Percentiles rank a stretch among this genome's conserved stretches.
Conservation (phyloP, 64 coral and sea anemone species). For the Montipora foliosa region DNA sequence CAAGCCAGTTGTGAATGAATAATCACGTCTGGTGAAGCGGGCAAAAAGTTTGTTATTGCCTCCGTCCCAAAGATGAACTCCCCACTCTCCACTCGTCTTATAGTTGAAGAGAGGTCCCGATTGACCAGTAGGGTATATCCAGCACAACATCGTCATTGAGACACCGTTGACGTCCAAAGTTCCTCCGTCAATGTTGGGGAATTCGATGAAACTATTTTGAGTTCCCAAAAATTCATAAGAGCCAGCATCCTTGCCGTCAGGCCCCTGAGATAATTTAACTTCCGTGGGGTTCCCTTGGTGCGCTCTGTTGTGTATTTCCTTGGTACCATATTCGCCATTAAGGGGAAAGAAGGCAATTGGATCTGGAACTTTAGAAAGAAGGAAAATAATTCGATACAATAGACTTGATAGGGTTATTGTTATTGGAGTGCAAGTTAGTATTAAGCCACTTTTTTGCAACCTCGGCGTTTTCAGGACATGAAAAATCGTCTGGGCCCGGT, state of each 20-base stretch:
- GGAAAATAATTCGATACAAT: too few relatives aligned
- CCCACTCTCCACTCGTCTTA: background rate
- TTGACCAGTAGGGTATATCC: background rate
- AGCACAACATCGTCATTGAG: slow-evolving; percentile 15
- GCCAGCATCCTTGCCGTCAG: slow-evolving; percentile 1
- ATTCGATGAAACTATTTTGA: slow-evolving; percentile 6
- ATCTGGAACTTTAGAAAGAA: background rate
- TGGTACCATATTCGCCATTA: background rate
- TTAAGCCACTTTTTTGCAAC: too few relatives aligned
- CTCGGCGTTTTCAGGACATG: too few relatives aligned
- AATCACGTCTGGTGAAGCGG: background rate
- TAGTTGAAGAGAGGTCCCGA: slow-evolving; percentile 10
- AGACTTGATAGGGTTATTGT: too few relatives aligned
- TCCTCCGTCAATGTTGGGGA: background rate
- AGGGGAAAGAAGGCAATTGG: slow-evolving; percentile 12
- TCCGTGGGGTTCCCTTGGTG: background rate
- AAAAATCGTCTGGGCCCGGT: too few relatives aligned
- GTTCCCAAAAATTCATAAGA: slow-evolving; percentile 14
- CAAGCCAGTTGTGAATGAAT: background rate
- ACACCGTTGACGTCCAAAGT: background rate
- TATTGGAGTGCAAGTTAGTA: too few relatives aligned
- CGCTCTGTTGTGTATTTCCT: background rate
- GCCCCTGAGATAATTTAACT: background rate
- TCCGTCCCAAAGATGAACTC: background rate
- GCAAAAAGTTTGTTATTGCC: background rate